Conservation (phyloP, 2,888 invertebrate genomes). For the Ichneumoninae sp. region DNA sequence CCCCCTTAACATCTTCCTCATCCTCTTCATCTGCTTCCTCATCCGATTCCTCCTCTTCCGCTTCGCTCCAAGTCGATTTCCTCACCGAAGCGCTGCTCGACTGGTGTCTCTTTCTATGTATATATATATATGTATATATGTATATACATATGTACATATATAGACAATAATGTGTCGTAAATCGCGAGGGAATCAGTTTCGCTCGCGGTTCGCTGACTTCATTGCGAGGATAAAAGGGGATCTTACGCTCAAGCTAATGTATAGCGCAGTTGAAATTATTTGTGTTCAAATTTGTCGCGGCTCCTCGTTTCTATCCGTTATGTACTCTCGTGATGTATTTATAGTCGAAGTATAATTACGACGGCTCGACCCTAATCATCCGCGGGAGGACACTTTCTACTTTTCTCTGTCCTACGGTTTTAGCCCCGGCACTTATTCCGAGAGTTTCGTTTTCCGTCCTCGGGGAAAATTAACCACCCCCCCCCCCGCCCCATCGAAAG, state of each 20-base stretch:
- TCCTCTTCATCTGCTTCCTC: not conserved
- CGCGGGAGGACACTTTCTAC: constrained; percentile 15
- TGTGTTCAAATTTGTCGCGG: not conserved
- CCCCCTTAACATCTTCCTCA: not conserved
- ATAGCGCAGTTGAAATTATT: not conserved
- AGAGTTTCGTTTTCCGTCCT: not conserved
- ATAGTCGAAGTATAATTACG: constrained; percentile 30
- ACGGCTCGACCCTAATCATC: constrained; percentile 23
- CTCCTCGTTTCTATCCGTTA: constrained; percentile 20
- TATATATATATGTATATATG: no score
- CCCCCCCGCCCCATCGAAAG: no score
- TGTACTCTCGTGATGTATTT: not conserved
- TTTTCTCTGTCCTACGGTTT: not conserved
- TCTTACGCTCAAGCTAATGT: constrained; percentile 35
- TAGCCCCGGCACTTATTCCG: not conserved
- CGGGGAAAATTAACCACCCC: not conserved
- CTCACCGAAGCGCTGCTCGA: constrained; percentile 12
- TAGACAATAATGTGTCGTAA: constrained; percentile 66
- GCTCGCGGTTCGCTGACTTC: constrained; percentile 54
- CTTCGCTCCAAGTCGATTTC: constrained; percentile 47
- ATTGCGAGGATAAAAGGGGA: constrained; percentile 61
- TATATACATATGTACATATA: not conserved
- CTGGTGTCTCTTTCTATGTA: not conserved
- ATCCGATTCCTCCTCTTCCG: constrained; percentile 17
- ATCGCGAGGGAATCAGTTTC: constrained; percentile 58